Evolutionary conservation across 2,797 vertebrate species (phyloP), one percentile per base, ranked within the genome.

Genomic region (Tragelaphus oryx): DNA sequence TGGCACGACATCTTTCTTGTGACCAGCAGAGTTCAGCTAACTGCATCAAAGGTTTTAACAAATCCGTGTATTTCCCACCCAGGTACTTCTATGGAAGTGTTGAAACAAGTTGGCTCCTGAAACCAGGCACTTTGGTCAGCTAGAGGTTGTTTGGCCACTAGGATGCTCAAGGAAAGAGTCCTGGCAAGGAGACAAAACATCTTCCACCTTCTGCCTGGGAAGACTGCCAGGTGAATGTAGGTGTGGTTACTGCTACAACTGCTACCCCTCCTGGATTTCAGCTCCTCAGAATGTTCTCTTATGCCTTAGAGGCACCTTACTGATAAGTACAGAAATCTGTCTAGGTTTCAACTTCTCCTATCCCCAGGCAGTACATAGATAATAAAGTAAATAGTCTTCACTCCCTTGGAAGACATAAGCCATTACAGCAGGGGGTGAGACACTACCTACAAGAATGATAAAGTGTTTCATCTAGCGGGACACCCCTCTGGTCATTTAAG

Each of bases 331-430:
- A 85, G 81, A 96, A 94, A 94, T 96, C 83, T 97, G 52, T 95
- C 89, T 94, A 79, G 80, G 90, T 92, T 96, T 95, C 93, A 95
- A 24, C 76, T 52, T 94, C n/a, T 28, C 44, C 30, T 84, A 4
- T 88, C 57, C 78, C n/a, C 52, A 90, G 92, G 74, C 92, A 79
- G 74, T 74, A 41, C 41, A 60, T 17, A 71, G 89, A 93, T 80
- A 94, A 93, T 89, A 97, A 96, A 95, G 85, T 62, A 96, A 95
- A 96, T 54, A 37, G 87, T 50, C 52, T 96, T 82, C 79, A 87
- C 59, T 95, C 85, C 68, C 28, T 37, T 78, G 76, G 55, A 65
- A 95, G 80, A 93, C 87, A 92, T 60, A 75, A 93, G 87, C 57
- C 81, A 37, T 82, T 59, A 89, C 30, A 79, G 50, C 33, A 2